Evolutionary conservation across 2,113 vertebrate species (phyloP), one percentile per base, ranked within the genome.

Genomic region (Anarrhichthys ocellatus): DNA sequence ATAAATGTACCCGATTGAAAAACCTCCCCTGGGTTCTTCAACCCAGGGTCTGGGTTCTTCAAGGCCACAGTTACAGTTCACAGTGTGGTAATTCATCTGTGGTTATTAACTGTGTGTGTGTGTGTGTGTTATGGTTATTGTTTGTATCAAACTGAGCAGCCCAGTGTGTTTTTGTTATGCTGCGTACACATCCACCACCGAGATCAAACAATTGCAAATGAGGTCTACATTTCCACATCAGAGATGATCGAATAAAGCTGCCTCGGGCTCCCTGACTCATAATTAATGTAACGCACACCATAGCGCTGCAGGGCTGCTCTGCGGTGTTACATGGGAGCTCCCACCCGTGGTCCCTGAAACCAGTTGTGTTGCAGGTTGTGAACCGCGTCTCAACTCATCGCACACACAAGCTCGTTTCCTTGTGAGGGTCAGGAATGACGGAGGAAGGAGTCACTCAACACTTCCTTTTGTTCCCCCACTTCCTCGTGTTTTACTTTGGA

Each of bases 251-350:
- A 81, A 78, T 79, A 70, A 72, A 76, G 67, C 78, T 27, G 66
- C 63, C 50, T 4, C 17, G 75, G 65, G 58, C 73, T 76, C 61
- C 70, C 59, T 61, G 66, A 65, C 79, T 82, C 73, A 82, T 88
- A 38, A 88, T 89, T 82, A 50, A 90, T 90, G 76, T 46, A 90
- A 42, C n/a, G n/a, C 66, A 70, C 42, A 62, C 4, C 29, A 69
- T 52, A 79, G 50, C 42, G 54, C 82, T 82, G 85, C 76, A 73
- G 76, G 78, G 69, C 78, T 65, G 63, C 63, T 71, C 73, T 73
- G 76, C 76, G 66, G 52, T 22, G 13, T 64, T 68, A 24, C 61
- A 34, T 34, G 52, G 48, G 6, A 54, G n/a, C 0, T 58, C 24
- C 29, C 74, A 56, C 54, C 42, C 36, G 61, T 50, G 64, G 40